Evolutionary conservation across 2,113 vertebrate genomes (phyloP).

Genomic region (Paracanthobrama guichenoti): DNA sequence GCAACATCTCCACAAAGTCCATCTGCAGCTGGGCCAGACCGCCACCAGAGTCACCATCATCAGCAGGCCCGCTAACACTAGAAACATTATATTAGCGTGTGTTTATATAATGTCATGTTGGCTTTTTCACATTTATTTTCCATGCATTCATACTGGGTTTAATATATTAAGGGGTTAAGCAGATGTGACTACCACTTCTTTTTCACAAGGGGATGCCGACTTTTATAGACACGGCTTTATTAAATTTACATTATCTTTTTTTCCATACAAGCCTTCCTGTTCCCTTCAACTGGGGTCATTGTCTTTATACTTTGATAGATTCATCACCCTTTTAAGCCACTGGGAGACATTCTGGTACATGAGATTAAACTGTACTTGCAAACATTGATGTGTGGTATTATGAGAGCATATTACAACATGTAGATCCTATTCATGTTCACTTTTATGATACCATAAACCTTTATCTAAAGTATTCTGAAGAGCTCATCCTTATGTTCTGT

Average conservation of each 20-base stretch:
- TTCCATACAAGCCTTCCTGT: neutral
- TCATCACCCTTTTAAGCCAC: neutral
- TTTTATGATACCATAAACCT: constrained; percentile 30
- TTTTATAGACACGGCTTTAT: neutral
- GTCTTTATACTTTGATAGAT: neutral
- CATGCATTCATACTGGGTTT: neutral
- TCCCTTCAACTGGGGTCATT: neutral
- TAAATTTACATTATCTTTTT: neutral
- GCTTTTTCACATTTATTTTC: neutral
- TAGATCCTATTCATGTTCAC: neutral
- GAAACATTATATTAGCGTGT: neutral
- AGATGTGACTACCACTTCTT: too few species aligned
- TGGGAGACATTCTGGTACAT: neutral
- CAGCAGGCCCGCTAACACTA: constrained; percentile 7
- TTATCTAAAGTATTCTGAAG: constrained; percentile 23
- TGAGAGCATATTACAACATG: neutral
- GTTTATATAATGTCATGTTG: neutral
- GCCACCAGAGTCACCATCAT: neutral
- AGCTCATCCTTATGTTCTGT: neutral
- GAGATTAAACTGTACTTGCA: neutral
- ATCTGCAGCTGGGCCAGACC: constrained; percentile 64
- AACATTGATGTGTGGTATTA: neutral
- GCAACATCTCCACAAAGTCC: constrained; percentile 73
- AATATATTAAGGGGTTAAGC: neutral
- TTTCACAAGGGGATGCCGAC: neutral